Evolutionary conservation across 2,797 vertebrate species (phyloP).

Genomic region (Pampus argenteus): DNA sequence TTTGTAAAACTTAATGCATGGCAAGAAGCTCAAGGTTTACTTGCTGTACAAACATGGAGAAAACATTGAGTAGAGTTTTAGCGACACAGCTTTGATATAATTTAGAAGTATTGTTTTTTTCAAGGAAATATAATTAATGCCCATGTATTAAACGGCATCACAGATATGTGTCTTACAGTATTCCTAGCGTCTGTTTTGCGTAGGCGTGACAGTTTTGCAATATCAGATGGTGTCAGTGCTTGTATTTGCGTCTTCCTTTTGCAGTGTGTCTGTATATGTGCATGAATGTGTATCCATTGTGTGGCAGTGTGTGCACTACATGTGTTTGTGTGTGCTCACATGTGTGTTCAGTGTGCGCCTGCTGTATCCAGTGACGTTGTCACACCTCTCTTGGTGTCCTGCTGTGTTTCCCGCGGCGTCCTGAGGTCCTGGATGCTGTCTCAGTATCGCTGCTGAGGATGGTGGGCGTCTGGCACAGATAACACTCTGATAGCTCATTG

Average conservation of each 20-base stretch:
- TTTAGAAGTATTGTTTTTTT: constrained; percentile 34
- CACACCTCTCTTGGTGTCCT: constrained; percentile 81
- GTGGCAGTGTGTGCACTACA: constrained; percentile 37
- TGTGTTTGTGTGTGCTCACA: constrained; percentile 27
- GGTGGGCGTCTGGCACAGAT: constrained; percentile 84
- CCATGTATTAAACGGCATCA: constrained; percentile 38
- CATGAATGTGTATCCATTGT: constrained; percentile 53
- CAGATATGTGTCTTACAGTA: constrained; percentile 52
- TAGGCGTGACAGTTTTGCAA: constrained; percentile 76
- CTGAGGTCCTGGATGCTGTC: constrained; percentile 83
- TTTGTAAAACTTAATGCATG: not conserved
- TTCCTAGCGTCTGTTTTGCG: constrained; percentile 65
- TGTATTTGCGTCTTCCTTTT: constrained; percentile 64
- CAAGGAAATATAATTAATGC: constrained; percentile 57
- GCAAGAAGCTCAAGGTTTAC: not conserved
- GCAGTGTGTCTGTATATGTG: constrained; percentile 40
- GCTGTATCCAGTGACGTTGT: constrained; percentile 78
- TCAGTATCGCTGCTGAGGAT: constrained; percentile 78
- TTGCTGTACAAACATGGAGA: constrained; percentile 1
- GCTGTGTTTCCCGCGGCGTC: constrained; percentile 81
- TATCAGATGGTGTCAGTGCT: constrained; percentile 74
- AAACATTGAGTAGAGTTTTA: constrained; percentile 1
- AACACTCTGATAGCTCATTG: constrained; percentile 80
- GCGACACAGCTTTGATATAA: constrained; percentile 18
- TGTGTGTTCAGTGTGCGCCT: constrained; percentile 68